Evolutionary conservation across 2,113 vertebrate species (phyloP).

Genomic region (Mohoua ochrocephala): DNA sequence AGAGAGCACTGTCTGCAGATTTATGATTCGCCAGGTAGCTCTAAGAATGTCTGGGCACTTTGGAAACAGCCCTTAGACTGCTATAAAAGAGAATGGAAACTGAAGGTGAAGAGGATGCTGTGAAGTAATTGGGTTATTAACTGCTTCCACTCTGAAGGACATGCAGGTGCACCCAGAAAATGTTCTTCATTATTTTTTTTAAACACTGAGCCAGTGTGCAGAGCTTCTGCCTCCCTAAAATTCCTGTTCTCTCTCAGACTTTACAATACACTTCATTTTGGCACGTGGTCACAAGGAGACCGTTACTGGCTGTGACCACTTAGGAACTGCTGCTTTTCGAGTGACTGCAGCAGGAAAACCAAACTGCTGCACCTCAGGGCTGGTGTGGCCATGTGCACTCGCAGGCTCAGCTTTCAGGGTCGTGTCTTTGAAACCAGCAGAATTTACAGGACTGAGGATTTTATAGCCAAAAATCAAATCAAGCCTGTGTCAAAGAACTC

Average conservation of each 20-base stretch:
- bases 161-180: not conserved
- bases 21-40: slow-evolving; percentile 29
- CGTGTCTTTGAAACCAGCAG: not conserved
- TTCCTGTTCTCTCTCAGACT: not conserved
- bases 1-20: not conserved
- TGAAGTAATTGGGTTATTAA: slow-evolving; percentile 8
- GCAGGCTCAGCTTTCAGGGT: not conserved
- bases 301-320: not conserved
- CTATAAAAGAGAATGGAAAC: slow-evolving; percentile 28
- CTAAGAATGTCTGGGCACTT: slow-evolving; percentile 14
- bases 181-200: not conserved
- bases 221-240: not conserved
- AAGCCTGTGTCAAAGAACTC: not conserved
- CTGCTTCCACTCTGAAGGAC: not conserved
- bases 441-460: not conserved
- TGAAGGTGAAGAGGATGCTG: not conserved
- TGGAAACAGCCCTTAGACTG: slow-evolving; percentile 4
- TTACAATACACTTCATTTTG: not conserved
- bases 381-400: not conserved
- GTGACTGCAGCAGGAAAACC: not conserved
- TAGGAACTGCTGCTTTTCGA: not conserved
- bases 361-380: not conserved
- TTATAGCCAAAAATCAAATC: not conserved
- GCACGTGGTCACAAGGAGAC: not conserved
- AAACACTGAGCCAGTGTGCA: not conserved